Evolutionary conservation across 1,140 invertebrate genomes (phyloP).

Genomic region (Bombyx mandarina): DNA sequence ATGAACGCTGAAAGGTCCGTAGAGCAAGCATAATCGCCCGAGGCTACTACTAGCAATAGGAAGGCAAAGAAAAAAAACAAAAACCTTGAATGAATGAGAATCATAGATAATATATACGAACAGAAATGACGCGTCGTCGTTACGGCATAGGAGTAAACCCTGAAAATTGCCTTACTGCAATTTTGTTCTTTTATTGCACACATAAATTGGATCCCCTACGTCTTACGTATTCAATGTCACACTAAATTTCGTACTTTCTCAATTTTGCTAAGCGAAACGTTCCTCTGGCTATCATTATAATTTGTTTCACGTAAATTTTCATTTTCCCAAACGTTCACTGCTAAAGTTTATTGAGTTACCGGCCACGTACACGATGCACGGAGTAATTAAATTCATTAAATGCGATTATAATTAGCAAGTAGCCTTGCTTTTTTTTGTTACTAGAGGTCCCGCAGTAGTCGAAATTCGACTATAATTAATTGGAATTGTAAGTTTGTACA

Average conservation of each 20-base stretch:
- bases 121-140: not conserved
- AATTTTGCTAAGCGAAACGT: slow-evolving; percentile 18
- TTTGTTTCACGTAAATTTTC: slow-evolving; percentile 20
- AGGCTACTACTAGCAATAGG: too few relatives aligned
- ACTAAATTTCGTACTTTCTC: slow-evolving; percentile 30
- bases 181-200: slow-evolving; percentile 33
- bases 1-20: too few relatives aligned
- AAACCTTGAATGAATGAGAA: too few relatives aligned
- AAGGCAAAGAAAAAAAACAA: too few relatives aligned
- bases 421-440: too few relatives aligned
- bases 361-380: slow-evolving; percentile 2
- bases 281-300: slow-evolving; percentile 15
- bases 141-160: slow-evolving; percentile 10
- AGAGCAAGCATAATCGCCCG: too few relatives aligned
- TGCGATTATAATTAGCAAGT: too few relatives aligned
- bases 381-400: too few relatives aligned
- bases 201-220: slow-evolving; percentile 35
- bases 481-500: too few relatives aligned
- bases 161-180: slow-evolving; percentile 20
- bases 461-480: too few relatives aligned
- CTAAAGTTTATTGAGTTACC: slow-evolving; percentile 19
- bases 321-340: slow-evolving; percentile 8
- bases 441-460: too few relatives aligned
- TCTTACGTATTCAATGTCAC: slow-evolving; percentile 22
- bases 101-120: not conserved